phyloP scores from a whole-genome alignment of 1,140 invertebrate genomes.

The Drosophila sucinea region DNA sequence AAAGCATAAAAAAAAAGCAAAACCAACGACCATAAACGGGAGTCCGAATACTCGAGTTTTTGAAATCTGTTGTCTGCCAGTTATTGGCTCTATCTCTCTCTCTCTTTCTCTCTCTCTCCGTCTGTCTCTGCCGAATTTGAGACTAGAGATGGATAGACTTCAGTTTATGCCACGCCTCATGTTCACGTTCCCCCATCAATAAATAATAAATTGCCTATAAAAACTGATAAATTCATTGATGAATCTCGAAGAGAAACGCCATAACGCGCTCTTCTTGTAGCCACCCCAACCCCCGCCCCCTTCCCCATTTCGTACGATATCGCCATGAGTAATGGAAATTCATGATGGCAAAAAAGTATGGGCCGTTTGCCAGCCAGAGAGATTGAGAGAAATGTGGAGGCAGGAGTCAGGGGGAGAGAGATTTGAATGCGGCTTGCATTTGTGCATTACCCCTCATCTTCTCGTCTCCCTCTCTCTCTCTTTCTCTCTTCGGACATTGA shows the following conservation, averaged over 20 bases:
- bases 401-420: background rate
- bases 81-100: conserved; percentile 3
- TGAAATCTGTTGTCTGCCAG: conserved; percentile 31
- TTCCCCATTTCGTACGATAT: conserved; percentile 7
- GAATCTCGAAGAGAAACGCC: conserved; percentile 49
- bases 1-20: conserved; percentile 22
- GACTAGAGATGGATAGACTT: conserved; percentile 49
- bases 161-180: background rate
- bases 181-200: conserved; percentile 53
- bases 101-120: background rate
- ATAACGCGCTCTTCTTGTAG: conserved; percentile 36
- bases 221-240: conserved; percentile 80
- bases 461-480: too few relatives aligned
- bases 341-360: conserved; percentile 60
- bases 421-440: conserved; percentile 60
- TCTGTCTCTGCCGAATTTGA: background rate
- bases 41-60: conserved; percentile 26
- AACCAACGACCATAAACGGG: conserved; percentile 32
- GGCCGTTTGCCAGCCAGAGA: conserved; percentile 14
- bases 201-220: conserved; percentile 81
- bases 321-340: conserved; percentile 73
- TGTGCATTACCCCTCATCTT: conserved; percentile 29
- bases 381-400: background rate
- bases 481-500: conserved; percentile 17
- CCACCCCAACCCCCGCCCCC: conserved; percentile 4